A percentile compares a stretch with the other conserved stretches of the same genome.
Conservation (phyloP, 2,113 vertebrate genomes). For the Trogon surrucura region DNA sequence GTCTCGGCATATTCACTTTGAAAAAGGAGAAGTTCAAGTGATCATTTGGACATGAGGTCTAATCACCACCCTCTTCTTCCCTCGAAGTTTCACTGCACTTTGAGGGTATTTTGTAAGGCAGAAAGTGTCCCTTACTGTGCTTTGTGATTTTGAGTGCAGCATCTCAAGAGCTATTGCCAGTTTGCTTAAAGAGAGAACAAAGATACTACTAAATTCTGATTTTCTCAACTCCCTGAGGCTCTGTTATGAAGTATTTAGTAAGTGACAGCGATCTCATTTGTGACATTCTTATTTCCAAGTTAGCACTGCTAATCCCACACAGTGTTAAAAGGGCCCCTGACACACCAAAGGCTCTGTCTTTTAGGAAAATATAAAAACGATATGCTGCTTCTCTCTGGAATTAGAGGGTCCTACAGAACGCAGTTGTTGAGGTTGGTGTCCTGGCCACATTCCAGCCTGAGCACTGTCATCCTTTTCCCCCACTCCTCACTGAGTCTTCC, state of each 20-base stretch:
- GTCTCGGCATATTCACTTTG: neutral
- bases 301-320: neutral
- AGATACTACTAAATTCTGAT: slow-evolving; percentile 8
- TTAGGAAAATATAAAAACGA: neutral
- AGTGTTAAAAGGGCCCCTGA: neutral
- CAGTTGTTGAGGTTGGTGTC: neutral
- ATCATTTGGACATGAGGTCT: neutral
- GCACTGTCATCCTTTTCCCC: neutral
- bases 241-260: slow-evolving; percentile 44
- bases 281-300: neutral
- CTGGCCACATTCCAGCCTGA: neutral
- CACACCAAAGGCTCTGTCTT: neutral
- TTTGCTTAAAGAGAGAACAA: neutral
- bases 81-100: neutral
- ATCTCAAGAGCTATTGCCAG: neutral
- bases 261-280: slow-evolving; percentile 1
- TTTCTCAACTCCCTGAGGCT: slow-evolving; percentile 42
- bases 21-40: neutral
- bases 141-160: neutral
- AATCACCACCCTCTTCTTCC: neutral
- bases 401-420: neutral
- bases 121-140: neutral
- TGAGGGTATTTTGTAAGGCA: neutral
- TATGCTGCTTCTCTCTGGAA: neutral
- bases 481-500: neutral